Percentiles rank a stretch among this genome's conserved stretches.
These are phyloP conservation scores for Branchipolynoe longqiensis DNA, from an alignment of 2,888 invertebrate genomes.

Conservation along the genomic window DNA sequence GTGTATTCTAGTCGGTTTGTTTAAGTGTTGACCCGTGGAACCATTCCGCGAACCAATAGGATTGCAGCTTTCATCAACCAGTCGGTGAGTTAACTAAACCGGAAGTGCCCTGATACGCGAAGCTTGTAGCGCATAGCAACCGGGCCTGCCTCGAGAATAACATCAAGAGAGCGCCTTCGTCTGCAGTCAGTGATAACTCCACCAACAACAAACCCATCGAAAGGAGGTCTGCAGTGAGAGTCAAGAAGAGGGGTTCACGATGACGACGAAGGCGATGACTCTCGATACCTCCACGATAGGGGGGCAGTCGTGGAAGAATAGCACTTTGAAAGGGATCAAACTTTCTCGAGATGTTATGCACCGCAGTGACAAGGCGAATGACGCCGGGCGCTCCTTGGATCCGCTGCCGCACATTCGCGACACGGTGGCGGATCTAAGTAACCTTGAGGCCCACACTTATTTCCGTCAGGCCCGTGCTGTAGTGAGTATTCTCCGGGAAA, in stretches of 20 bases:
- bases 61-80: not conserved
- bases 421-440: slow-evolving; percentile 79
- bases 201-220: not conserved
- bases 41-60: not conserved
- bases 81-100: not conserved
- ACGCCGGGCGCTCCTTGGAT: slow-evolving; percentile 78
- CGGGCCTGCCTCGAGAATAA: slow-evolving; percentile 50
- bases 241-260: not conserved
- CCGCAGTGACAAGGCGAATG: slow-evolving; percentile 78
- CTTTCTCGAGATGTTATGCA: slow-evolving; percentile 77
- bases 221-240: slow-evolving; percentile 19
- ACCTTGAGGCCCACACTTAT: slow-evolving; percentile 80
- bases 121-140: slow-evolving; percentile 48
- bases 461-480: slow-evolving; percentile 78
- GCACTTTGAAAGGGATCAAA: slow-evolving; percentile 78
- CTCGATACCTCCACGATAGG: slow-evolving; percentile 69
- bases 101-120: slow-evolving; percentile 29
- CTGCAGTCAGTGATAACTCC: slow-evolving; percentile 8
- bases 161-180: slow-evolving; percentile 19
- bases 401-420: slow-evolving; percentile 81
- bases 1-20: too few relatives aligned
- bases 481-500: slow-evolving; percentile 79
- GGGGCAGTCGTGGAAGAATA: slow-evolving; percentile 80
- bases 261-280: slow-evolving; percentile 46
- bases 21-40: too few relatives aligned